These are phyloP conservation scores for Macrochelys suwanniensis DNA, from an alignment of 2,797 vertebrate species.

Conservation along the genomic window DNA sequence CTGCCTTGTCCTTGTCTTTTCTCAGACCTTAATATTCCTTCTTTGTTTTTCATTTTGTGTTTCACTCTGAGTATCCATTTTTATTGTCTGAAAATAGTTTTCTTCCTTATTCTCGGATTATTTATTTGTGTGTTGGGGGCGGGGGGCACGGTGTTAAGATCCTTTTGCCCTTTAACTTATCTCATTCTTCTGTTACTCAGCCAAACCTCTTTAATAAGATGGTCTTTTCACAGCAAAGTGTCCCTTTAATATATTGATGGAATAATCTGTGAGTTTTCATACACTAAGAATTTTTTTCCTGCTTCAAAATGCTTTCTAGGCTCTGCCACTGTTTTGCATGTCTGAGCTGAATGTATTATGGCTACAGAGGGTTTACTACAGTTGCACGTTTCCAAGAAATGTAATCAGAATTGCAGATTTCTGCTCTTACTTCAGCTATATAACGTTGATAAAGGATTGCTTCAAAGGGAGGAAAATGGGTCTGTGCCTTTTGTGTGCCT, in stretches of 20 bases:
- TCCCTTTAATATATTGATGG: conserved; percentile 67
- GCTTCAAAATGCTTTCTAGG: conserved; percentile 51
- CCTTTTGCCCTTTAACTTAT: conserved; percentile 27
- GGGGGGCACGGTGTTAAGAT: conserved; percentile 25
- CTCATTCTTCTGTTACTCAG: conserved; percentile 35
- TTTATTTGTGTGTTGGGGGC: not conserved
- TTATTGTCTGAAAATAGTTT: conserved; percentile 27
- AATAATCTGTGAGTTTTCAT: conserved; percentile 64
- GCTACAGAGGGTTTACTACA: conserved; percentile 44
- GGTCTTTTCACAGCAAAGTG: conserved; percentile 52
- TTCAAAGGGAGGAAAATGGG: not conserved
- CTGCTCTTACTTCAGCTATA: conserved; percentile 41
- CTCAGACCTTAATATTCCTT: conserved; percentile 29
- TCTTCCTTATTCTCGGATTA: conserved; percentile 17
- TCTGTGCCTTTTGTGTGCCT: conserved; percentile 43
- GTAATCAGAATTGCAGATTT: conserved; percentile 29
- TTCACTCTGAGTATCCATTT: conserved; percentile 5
- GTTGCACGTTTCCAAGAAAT: conserved; percentile 60
- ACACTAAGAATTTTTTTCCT: conserved; percentile 38
- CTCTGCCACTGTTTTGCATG: conserved; percentile 64
- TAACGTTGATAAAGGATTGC: conserved; percentile 51
- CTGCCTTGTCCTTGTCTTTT: conserved; percentile 7
- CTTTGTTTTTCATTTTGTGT: conserved; percentile 19
- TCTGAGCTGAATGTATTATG: conserved; percentile 61
- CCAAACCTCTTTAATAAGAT: conserved; percentile 40